Base-by-base conservation (phyloP, 1,140 invertebrate species). In the Mylabris phalerata region DNA sequence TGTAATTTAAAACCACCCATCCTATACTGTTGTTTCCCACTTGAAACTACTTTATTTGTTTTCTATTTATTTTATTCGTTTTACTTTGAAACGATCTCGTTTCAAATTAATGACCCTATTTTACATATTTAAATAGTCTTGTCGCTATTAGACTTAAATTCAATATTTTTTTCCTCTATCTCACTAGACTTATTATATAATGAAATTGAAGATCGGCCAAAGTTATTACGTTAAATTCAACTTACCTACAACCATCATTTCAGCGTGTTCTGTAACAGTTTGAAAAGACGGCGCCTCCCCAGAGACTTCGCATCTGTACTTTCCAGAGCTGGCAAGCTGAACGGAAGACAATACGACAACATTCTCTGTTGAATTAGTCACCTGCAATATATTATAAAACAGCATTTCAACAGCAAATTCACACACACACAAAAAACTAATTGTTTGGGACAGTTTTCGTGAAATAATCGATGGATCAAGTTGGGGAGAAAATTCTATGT, bases 301-400 rank as follows among this genome's bases (percentile, higher is more conserved):
- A 4, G 89, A 90, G 56, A 93, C 88, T 72, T 92, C 89, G 69
- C 90, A 93, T 59, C 87, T 80, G 77, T 91, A 93, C 24, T 82
- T 77, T 39, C 91, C 91, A 27, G 84, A 84, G 49, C 86, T 88
- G 69, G 87, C 82, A 62, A 92, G 74, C 62, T 86, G 84, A 57
- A 93, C 84, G 41, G 86, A 83, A 59, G 78, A 78, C 57, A 94
- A 75, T 39, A 85, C 84, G 48, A 93, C 86, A 69, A 83, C 82
- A 48, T 79, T 82, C 44, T 87, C 85, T 61, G 85, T 87, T 4
- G 87, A 87, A 66, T 86, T 86, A 64, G 86, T 83, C 63, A 87
- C 75, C 88, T 90, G 80, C 24, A 76, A 80, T 62, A 80, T 62
- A 67, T 42, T 63, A 50, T 19, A 32, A 32, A 32, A 32, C 3